These are phyloP conservation scores for Matsumyia berberina DNA, from an alignment of 2,888 invertebrate species.

Conservation along the genomic window DNA sequence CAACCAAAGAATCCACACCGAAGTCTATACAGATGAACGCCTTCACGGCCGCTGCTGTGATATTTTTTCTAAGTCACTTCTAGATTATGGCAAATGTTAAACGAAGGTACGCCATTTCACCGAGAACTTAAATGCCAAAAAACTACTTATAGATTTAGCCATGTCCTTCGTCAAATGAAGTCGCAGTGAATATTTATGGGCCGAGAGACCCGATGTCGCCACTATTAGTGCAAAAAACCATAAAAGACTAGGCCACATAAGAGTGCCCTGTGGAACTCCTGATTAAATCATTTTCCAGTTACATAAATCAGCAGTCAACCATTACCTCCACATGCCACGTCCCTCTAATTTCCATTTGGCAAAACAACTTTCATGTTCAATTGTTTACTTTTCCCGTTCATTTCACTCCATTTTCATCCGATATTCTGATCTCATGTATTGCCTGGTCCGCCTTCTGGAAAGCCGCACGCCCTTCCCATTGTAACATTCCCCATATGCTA, in stretches of 20 bases:
- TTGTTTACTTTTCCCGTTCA: conserved; percentile 71
- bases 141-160: too few relatives aligned
- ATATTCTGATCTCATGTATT: conserved; percentile 53
- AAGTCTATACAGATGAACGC: too few relatives aligned
- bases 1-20: too few relatives aligned
- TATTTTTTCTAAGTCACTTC: too few relatives aligned
- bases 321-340: conserved; percentile 12
- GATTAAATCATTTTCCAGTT: neutral
- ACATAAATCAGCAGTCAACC: conserved; percentile 56
- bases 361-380: conserved; percentile 44
- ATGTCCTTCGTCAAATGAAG: too few relatives aligned
- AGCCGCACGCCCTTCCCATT: conserved; percentile 18
- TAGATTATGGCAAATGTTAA: too few relatives aligned
- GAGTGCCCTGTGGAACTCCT: neutral
- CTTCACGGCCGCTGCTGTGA: too few relatives aligned
- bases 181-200: too few relatives aligned
- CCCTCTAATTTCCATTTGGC: conserved; percentile 56
- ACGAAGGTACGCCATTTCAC: too few relatives aligned
- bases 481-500: conserved; percentile 50
- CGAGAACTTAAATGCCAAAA: too few relatives aligned
- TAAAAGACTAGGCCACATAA: neutral
- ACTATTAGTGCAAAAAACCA: too few relatives aligned
- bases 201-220: too few relatives aligned
- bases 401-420: conserved; percentile 59
- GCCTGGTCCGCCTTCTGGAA: neutral